Evolutionary conservation across 2,113 vertebrate species (phyloP), one percentile per base, ranked within the genome.

Genomic region (Gobius niger): DNA sequence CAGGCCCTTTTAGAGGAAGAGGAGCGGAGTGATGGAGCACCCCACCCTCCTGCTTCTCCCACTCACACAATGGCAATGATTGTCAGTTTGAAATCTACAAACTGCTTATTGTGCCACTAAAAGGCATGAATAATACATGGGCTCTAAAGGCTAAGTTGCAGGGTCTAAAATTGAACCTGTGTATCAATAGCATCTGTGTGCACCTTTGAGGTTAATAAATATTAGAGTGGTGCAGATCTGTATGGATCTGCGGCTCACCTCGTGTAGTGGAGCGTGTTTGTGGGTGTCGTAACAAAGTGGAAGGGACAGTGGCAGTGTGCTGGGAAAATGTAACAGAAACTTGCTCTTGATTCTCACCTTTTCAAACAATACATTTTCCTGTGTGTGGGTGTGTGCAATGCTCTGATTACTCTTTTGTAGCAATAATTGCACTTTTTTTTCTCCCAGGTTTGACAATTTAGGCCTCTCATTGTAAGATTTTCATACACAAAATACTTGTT

Each of bases 1-100:
- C 89, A 85, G 69, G 82, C 74, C 87, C 86, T 90, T 87, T 90
- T 90, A 88, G 88, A 70, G 78, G 87, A 89, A 83, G 75, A 87
- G 78, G 82, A 86, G 75, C 76, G 64, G 82, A 84, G 81, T 88
- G 88, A 90, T 88, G 66, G 76, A 88, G 73, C 68, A 83, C 77
- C 75, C 82, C 83, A 79, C 82, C 86, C 82, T 80, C 76, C 65
- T 82, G 79, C 72, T 76, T 83, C 80, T 83, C 86, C 76, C 74
- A 88, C 87, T 88, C 85, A 85, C 85, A 86, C 81, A 84, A 84
- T 68, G 47, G 64, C 73, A 72, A 68, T 87, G 82, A 89, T 83
- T 85, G 86, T 82, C 84, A 88, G 82, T 34, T 63, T 9, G 12
- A 85, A 87, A 87, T 91, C 82, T 85, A 80, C 76, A 72, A 85